phyloP scores from a whole-genome alignment of 2,888 invertebrate genomes.

The Pyrrhia umbra region DNA sequence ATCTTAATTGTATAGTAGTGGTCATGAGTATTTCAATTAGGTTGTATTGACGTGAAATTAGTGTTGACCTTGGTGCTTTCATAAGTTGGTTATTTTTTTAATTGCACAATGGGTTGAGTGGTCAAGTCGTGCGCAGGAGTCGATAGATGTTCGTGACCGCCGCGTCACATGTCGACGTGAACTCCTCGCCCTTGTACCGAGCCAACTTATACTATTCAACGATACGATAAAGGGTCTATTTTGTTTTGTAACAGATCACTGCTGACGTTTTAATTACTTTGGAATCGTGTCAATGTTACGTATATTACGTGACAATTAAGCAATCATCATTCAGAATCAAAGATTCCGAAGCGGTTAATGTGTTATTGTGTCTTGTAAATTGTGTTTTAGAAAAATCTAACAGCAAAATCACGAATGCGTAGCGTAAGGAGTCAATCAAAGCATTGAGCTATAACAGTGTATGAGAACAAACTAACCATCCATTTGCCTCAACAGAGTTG shows the following conservation, averaged over 20 bases:
- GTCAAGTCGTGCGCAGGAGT: conserved; percentile 76
- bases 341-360: conserved; percentile 23
- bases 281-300: conserved; percentile 61
- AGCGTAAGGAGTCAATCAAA: conserved; percentile 28
- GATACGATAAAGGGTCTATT: conserved; percentile 56
- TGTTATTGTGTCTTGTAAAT: conserved; percentile 23
- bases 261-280: conserved; percentile 64
- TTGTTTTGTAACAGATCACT: conserved; percentile 59
- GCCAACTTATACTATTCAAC: conserved; percentile 49
- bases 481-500: conserved; percentile 27
- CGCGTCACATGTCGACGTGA: conserved; percentile 81
- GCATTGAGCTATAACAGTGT: conserved; percentile 8
- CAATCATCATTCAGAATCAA: no score
- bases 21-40: conserved; percentile 62
- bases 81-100: conserved; percentile 64
- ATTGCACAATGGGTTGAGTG: conserved; percentile 74
- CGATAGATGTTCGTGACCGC: conserved; percentile 75
- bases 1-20: conserved; percentile 60
- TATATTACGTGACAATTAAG: conserved; percentile 40
- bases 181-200: conserved; percentile 77
- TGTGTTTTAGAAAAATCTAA: conserved; percentile 25
- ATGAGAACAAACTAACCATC: conserved; percentile 17
- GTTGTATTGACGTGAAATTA: conserved; percentile 61
- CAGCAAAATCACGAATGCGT: conserved; percentile 8
- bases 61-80: conserved; percentile 71